Conservation (phyloP, 2,888 invertebrate genomes). For the Agrotis segetum region DNA sequence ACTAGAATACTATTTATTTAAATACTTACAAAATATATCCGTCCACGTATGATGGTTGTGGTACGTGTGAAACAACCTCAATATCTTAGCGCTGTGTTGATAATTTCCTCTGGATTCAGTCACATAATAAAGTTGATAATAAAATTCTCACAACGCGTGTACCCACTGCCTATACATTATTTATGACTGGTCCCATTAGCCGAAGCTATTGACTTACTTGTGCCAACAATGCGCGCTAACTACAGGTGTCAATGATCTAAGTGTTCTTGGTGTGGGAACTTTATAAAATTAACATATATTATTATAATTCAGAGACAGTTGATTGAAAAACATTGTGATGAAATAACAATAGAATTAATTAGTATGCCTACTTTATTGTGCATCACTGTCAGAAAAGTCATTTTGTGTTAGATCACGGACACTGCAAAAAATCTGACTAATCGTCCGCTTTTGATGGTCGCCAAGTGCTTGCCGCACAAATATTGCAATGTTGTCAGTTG, state of each 20-base stretch:
- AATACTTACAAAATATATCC: too few species aligned
- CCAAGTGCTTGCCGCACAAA: too few species aligned
- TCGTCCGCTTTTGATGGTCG: too few species aligned
- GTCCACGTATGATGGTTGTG: too few species aligned
- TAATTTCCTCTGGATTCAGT: conserved; percentile 9
- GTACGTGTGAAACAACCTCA: neutral
- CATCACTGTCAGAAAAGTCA: too few species aligned
- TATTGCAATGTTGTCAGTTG: conserved; percentile 1
- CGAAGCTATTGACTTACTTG: conserved; percentile 23
- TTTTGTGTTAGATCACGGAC: too few species aligned
- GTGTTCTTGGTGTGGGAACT: conserved; percentile 30
- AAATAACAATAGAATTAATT: neutral
- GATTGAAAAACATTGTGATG: conserved; percentile 17
- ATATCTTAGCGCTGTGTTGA: conserved; percentile 7
- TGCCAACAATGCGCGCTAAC: conserved; percentile 13
- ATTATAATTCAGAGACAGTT: conserved; percentile 1
- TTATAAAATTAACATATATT: conserved; percentile 23
- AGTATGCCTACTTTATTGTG: too few species aligned
- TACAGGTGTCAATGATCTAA: conserved; percentile 42
- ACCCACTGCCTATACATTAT: conserved; percentile 18
- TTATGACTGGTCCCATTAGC: conserved; percentile 10
- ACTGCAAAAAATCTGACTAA: too few species aligned
- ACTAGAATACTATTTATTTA: too few species aligned
- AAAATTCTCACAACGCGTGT: conserved; percentile 20
- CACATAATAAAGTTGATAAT: conserved; percentile 8